A percentile compares a stretch with the other conserved stretches of the same genome.
Conservation (phyloP, 2,797 vertebrate genomes). For the Xiphorhynchus erythropygius region DNA sequence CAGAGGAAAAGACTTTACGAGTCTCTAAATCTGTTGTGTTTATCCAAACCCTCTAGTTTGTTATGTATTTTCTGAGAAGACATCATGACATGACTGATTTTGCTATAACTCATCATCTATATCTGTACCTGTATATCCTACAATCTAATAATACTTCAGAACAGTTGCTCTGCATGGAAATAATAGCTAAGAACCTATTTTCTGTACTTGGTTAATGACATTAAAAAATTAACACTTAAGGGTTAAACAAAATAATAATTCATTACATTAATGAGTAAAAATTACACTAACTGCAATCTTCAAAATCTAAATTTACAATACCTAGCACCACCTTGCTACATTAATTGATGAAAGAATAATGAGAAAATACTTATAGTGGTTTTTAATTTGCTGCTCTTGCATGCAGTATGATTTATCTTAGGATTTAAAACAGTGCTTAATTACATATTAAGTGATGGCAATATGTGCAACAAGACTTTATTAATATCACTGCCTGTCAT, state of each 20-base stretch:
- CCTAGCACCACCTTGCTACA: background rate
- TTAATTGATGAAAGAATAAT: constrained; percentile 2
- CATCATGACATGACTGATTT: background rate
- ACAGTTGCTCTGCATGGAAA: background rate
- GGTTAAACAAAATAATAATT: background rate
- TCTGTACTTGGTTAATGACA: background rate
- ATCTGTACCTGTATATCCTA: background rate
- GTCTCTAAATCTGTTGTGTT: background rate
- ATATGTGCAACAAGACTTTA: constrained; percentile 14
- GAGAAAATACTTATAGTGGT: background rate
- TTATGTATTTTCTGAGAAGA: background rate
- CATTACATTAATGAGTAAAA: background rate
- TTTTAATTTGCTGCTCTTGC: constrained; percentile 36
- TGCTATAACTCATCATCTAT: background rate
- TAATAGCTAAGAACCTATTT: background rate
- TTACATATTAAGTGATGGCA: constrained; percentile 32
- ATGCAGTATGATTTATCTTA: background rate
- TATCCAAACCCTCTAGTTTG: background rate
- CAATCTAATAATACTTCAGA: background rate
- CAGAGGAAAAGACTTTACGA: background rate
- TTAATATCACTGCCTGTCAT: constrained; percentile 33
- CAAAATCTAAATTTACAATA: background rate
- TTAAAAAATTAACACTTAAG: background rate
- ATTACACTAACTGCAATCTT: background rate
- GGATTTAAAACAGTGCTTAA: constrained; percentile 42